Conservation (phyloP, 2,888 invertebrate genomes). For the Fissipunctia ypsillon region DNA sequence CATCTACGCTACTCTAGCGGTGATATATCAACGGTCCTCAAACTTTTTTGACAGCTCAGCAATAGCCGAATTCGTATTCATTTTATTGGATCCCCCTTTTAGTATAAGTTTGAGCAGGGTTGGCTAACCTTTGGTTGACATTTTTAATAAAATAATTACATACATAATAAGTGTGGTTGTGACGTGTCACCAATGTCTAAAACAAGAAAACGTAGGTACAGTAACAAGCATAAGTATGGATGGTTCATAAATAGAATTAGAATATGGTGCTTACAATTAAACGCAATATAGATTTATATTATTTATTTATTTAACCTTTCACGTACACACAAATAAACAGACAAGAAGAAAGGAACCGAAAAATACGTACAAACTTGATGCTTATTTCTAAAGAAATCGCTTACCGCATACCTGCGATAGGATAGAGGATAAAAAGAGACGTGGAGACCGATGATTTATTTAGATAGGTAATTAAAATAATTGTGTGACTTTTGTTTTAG, state of each 20-base stretch:
- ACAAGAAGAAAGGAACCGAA: no score
- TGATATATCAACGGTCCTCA: conserved; percentile 61
- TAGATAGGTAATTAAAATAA: neutral
- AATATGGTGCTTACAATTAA: no score
- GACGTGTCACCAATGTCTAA: neutral
- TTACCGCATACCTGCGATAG: no score
- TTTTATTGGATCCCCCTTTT: conserved; percentile 58
- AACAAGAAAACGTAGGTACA: no score
- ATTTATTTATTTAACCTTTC: no score
- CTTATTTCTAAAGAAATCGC: no score
- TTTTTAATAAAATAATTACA: neutral
- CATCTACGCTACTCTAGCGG: conserved; percentile 34
- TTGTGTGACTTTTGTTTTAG: neutral
- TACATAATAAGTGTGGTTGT: neutral
- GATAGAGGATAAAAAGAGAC: no score
- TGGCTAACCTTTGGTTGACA: conserved; percentile 1
- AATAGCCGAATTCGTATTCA: conserved; percentile 63
- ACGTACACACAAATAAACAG: no score
- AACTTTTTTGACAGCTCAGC: conserved; percentile 66
- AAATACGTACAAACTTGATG: no score
- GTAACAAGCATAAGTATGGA: no score
- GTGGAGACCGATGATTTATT: no score
- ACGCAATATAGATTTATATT: neutral
- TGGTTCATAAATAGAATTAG: neutral
- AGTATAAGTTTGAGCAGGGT: conserved; percentile 27